Base-by-base conservation (phyloP, 2,113 vertebrate genomes). In the Chlorodrepanis virens region DNA sequence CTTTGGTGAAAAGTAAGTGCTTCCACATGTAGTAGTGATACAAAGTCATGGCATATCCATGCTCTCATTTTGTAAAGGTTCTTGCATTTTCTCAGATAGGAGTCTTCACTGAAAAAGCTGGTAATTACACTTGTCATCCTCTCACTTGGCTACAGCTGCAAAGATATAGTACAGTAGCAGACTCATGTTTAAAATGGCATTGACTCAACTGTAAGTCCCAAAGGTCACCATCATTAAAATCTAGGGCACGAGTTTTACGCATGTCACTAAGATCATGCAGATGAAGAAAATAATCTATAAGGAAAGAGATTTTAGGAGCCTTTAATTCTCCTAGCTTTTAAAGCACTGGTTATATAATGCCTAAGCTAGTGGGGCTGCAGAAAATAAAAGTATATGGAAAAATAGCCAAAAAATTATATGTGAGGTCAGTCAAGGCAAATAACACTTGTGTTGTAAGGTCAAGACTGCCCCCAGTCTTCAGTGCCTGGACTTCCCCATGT, bases 201-300 rank as follows among this genome's bases (percentile, higher is more conserved):
- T 42, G 83, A 78, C 69, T 93, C 75, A 71, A 59, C 56, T 67
- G 50, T 64, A 87, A 49, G 60, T 97, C 83, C 86, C 90, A 90
- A 89, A 94, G 92, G 88, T 96, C 92, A 89, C 90, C 44, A 39
- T 89, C 72, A 57, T 92, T 95, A 94, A 96, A 96, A 95, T 94
- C 85, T 90, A 68, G 94, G 85, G 44, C 92, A 89, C 24, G 64
- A 95, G 72, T 94, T 95, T 94, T 96, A 94, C 40, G 64, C 31
- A 18, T 87, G 71, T 90, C 90, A 75, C 72, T 83, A 79, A 92
- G 93, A 96, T 83, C 56, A 71, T 56, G 69, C 52, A 90, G 83
- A 96, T 90, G 93, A 96, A 89, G 83, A 92, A 92, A 96, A 96
- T 92, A 96, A 92, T 90, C 76, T 92, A 64, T 49, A 90, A 64